phyloP scores from a whole-genome alignment of 1,140 invertebrate genomes.

The Sycophila sp. region DNA sequence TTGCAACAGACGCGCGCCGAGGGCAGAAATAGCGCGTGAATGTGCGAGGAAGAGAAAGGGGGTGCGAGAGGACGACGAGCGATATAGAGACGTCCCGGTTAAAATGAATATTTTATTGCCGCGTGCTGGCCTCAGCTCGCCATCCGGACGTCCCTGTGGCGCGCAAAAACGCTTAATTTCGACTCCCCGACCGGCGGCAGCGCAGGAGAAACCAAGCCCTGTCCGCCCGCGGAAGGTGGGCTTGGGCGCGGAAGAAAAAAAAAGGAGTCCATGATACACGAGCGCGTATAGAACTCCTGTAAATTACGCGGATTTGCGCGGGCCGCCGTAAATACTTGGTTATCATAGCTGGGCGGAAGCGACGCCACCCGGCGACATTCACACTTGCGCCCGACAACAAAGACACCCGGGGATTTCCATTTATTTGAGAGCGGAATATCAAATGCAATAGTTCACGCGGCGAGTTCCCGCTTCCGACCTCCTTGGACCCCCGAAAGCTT shows the following conservation, averaged over 20 bases:
- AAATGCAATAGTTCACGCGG: slow-evolving; percentile 52
- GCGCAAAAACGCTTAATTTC: slow-evolving; percentile 39
- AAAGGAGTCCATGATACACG: slow-evolving; percentile 20
- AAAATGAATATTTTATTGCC: slow-evolving; percentile 38
- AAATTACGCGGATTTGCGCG: slow-evolving; percentile 60
- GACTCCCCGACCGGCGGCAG: background rate
- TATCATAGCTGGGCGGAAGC: slow-evolving; percentile 63
- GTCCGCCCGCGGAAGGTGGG: too few species aligned
- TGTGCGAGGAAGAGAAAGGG: too few species aligned
- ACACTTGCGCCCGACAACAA: slow-evolving; percentile 47
- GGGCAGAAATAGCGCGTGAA: too few species aligned
- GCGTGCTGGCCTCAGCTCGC: background rate
- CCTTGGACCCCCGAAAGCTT: background rate
- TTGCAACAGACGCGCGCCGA: background rate
- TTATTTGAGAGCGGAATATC: slow-evolving; percentile 50
- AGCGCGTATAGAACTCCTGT: slow-evolving; percentile 38
- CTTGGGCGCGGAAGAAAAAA: background rate
- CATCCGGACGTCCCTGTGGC: background rate
- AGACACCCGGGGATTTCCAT: slow-evolving; percentile 48
- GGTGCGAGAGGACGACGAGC: background rate
- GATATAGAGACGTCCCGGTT: background rate
- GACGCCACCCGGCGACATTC: slow-evolving; percentile 52
- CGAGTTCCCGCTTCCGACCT: background rate
- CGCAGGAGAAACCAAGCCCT: too few species aligned
- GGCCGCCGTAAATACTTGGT: slow-evolving; percentile 63